Conservation (phyloP, 2,888 invertebrate species). For the Octodonta nipae region DNA sequence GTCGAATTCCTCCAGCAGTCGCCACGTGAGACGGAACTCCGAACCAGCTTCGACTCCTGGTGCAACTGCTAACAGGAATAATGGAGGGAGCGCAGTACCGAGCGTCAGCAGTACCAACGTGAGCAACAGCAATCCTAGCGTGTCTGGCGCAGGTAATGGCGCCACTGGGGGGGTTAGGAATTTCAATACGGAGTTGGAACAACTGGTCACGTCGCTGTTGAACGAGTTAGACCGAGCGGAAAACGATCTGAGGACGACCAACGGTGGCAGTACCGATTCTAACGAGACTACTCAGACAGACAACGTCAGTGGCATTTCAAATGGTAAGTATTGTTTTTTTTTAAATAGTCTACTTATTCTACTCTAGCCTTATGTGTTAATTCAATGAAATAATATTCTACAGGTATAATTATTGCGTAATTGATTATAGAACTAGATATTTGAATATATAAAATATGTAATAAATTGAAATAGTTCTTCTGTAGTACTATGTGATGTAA, state of each 20-base stretch:
- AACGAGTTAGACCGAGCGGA: conserved; percentile 21
- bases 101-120: not conserved
- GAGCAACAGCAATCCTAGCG: conserved; percentile 3
- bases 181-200: conserved; percentile 24
- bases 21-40: conserved; percentile 4
- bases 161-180: conserved; percentile 14
- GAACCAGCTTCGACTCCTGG: conserved; percentile 1
- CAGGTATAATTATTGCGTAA: no score
- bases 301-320: no score
- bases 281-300: conserved; percentile 4
- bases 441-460: no score
- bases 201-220: conserved; percentile 22
- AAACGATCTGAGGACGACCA: conserved; percentile 8
- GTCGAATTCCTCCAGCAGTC: conserved; percentile 2
- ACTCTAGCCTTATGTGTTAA: no score
- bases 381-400: no score
- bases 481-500: no score
- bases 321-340: not conserved
- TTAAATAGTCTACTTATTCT: no score
- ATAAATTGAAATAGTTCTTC: no score
- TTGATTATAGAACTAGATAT: no score
- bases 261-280: conserved; percentile 4
- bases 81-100: not conserved
- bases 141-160: not conserved
- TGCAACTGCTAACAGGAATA: conserved; percentile 1